Percentiles rank a stretch among this genome's conserved stretches.
Conservation (phyloP, 2,888 invertebrate species). For the Eupeodes latifasciatus region DNA sequence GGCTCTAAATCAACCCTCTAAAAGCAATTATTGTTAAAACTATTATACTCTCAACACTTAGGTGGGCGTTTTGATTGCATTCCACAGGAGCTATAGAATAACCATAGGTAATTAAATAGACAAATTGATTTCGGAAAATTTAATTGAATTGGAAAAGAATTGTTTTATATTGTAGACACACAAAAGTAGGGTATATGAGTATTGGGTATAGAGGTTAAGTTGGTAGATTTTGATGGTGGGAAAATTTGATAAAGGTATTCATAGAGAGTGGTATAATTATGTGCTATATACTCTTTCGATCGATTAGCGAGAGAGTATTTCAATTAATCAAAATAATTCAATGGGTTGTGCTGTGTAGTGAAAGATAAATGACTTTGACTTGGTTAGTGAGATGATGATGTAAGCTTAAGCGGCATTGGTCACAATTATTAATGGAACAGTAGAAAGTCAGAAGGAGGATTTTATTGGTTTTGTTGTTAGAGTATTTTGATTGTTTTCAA, state of each 20-base stretch:
- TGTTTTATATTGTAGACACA: not conserved
- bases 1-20: not conserved
- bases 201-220: not conserved
- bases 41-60: slow-evolving; percentile 67
- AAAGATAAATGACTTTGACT: slow-evolving; percentile 5
- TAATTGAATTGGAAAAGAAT: slow-evolving; percentile 67
- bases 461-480: not conserved
- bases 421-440: not conserved
- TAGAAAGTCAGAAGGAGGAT: slow-evolving; percentile 13
- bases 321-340: slow-evolving; percentile 69
- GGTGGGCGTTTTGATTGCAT: slow-evolving; percentile 69
- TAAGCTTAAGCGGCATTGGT: not conserved
- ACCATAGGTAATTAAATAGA: slow-evolving; percentile 63
- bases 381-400: slow-evolving; percentile 9
- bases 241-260: not conserved
- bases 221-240: slow-evolving; percentile 14
- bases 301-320: slow-evolving; percentile 47
- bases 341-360: slow-evolving; percentile 2
- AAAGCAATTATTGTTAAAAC: slow-evolving; percentile 57
- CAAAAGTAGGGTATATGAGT: too few relatives aligned
- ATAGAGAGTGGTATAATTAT: not conserved
- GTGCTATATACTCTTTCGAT: slow-evolving; percentile 1
- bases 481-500: too few relatives aligned
- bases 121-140: slow-evolving; percentile 72
- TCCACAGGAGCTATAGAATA: slow-evolving; percentile 59